A percentile compares a stretch with the other conserved stretches of the same genome.
These are phyloP conservation scores for Pao palembangensis DNA, from an alignment of 2,113 vertebrate genomes.

Conservation along the genomic window DNA sequence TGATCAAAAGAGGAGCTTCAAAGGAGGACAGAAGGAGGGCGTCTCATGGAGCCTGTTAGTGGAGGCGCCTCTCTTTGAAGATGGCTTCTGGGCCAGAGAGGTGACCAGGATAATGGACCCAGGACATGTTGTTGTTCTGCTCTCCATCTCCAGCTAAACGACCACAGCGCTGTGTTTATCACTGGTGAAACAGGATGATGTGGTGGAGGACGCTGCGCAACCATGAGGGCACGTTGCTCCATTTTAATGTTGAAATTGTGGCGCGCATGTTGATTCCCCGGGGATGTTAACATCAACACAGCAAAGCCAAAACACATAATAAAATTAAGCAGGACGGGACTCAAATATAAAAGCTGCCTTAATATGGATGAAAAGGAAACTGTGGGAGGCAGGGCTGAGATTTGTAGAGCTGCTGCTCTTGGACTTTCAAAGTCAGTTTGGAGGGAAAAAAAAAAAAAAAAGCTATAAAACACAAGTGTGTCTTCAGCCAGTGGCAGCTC, in stretches of 20 bases:
- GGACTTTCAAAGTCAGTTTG: constrained; percentile 29
- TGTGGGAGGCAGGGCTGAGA: constrained; percentile 31
- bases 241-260: not conserved
- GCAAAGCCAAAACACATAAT: constrained; percentile 11
- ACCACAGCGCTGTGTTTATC: constrained; percentile 35
- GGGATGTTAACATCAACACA: constrained; percentile 18
- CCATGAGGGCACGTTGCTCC: not conserved
- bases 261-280: constrained; percentile 2
- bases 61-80: constrained; percentile 66
- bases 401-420: constrained; percentile 24
- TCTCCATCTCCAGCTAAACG: constrained; percentile 36
- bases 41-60: constrained; percentile 61
- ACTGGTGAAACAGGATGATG: constrained; percentile 13
- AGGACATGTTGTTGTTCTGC: constrained; percentile 41
- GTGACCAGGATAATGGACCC: constrained; percentile 65
- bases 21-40: constrained; percentile 54
- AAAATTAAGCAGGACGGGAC: constrained; percentile 14
- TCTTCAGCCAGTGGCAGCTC: constrained; percentile 43
- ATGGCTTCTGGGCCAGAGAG: constrained; percentile 54
- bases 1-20: constrained; percentile 78
- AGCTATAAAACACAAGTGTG: constrained; percentile 40
- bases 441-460: constrained; percentile 11
- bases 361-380: constrained; percentile 26
- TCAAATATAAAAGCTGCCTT: constrained; percentile 27
- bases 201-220: not conserved